phyloP scores from a whole-genome alignment of 2,113 vertebrate genomes.

The Stigmatopora argus region DNA sequence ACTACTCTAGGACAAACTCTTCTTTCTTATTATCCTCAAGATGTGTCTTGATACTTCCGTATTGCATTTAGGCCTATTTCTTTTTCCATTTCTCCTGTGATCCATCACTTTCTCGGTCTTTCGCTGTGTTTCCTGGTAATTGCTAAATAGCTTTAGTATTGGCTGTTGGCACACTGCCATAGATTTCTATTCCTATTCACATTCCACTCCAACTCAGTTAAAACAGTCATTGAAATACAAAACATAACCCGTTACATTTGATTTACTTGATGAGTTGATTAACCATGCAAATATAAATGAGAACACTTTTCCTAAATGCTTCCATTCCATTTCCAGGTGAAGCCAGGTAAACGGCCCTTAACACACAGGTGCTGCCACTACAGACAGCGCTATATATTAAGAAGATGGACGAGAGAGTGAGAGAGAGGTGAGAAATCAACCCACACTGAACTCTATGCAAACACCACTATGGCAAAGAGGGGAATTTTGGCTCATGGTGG shows the following conservation, averaged over 20 bases:
- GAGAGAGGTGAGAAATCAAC: not conserved
- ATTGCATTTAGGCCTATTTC: not conserved
- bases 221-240: constrained; percentile 57
- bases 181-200: constrained; percentile 45
- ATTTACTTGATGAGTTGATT: not conserved
- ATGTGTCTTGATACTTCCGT: not conserved
- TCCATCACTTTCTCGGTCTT: constrained; percentile 16
- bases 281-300: not conserved
- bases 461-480: not conserved
- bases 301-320: not conserved
- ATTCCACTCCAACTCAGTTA: constrained; percentile 35
- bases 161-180: constrained; percentile 48
- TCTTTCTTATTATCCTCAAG: not conserved
- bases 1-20: not conserved
- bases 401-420: not conserved
- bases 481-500: not conserved
- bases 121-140: constrained; percentile 57
- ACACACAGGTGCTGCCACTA: not conserved
- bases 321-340: not conserved
- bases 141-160: constrained; percentile 61
- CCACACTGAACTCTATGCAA: not conserved
- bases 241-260: constrained; percentile 44
- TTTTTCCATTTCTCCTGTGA: constrained; percentile 27
- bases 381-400: not conserved
- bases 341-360: not conserved